A percentile compares a stretch with the other conserved stretches of the same genome.
These are phyloP conservation scores for Atta cephalotes DNA, from an alignment of 1,140 invertebrate species.

Conservation along the genomic window DNA sequence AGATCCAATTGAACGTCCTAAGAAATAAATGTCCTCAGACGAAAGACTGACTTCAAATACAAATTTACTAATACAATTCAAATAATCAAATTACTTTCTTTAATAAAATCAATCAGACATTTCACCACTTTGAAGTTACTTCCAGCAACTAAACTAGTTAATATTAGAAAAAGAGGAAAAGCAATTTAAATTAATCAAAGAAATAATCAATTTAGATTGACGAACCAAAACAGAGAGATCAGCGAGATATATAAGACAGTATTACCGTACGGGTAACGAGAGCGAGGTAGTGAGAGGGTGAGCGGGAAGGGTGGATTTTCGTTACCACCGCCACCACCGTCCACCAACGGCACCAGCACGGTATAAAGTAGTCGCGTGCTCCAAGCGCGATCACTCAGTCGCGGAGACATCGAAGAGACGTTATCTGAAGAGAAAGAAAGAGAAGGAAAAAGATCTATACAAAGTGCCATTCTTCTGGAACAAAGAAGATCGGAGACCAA, in stretches of 20 bases:
- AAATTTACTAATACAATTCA: too few species aligned
- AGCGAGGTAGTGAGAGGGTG: neutral
- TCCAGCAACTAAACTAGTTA: too few species aligned
- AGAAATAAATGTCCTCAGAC: too few species aligned
- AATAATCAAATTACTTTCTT: too few species aligned
- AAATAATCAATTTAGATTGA: too few species aligned
- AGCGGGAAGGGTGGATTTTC: constrained; percentile 43
- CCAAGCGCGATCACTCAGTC: constrained; percentile 82
- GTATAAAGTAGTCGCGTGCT: constrained; percentile 85
- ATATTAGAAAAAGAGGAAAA: too few species aligned
- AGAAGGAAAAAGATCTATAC: neutral
- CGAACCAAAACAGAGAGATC: too few species aligned
- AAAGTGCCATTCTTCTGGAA: neutral
- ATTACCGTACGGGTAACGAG: neutral
- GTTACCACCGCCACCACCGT: constrained; percentile 65
- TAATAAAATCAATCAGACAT: too few species aligned
- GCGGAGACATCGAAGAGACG: constrained; percentile 71
- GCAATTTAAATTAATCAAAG: too few species aligned
- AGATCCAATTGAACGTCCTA: too few species aligned
- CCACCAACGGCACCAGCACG: constrained; percentile 67
- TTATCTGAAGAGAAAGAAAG: neutral
- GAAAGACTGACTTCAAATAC: too few species aligned
- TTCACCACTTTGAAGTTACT: too few species aligned
- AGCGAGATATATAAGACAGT: neutral
- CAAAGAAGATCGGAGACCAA: neutral